These are phyloP conservation scores for Morone chrysops DNA, from an alignment of 2,113 vertebrate species.

Conservation along the genomic window DNA sequence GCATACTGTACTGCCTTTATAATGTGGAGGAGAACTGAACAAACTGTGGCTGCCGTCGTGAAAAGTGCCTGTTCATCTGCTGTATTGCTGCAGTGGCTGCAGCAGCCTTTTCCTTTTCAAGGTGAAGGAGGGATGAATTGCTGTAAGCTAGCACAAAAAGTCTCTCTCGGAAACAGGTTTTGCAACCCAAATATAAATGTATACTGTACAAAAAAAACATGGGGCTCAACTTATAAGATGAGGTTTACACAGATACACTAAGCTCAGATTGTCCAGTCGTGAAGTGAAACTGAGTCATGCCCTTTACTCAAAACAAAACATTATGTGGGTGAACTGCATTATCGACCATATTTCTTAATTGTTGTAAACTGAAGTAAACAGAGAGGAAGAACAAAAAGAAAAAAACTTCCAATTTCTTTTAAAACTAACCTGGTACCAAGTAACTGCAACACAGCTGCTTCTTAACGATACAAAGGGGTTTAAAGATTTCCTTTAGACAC, in stretches of 20 bases:
- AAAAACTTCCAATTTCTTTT: too few species aligned
- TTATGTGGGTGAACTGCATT: neutral
- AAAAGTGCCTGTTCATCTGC: fast-evolving
- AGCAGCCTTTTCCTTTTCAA: constrained; percentile 50
- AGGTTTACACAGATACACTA: neutral
- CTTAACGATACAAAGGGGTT: neutral
- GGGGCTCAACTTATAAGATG: neutral
- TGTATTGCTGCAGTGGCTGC: constrained; percentile 48
- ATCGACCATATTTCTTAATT: neutral
- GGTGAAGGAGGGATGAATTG: constrained; percentile 38
- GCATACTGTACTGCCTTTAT: neutral
- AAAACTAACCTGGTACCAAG: too few species aligned
- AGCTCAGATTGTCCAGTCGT: neutral
- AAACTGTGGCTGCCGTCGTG: neutral
- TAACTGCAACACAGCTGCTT: neutral
- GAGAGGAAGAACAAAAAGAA: neutral
- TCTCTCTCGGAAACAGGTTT: neutral
- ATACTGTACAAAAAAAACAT: neutral
- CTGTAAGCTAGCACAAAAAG: neutral
- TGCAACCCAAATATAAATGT: neutral
- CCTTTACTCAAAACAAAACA: neutral
- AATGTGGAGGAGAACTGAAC: neutral
- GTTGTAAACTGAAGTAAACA: neutral
- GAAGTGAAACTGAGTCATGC: neutral
- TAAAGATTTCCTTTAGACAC: neutral